Evolutionary conservation across 2,888 invertebrate genomes (phyloP).

Genomic region (Eremobia ochroleuca): DNA sequence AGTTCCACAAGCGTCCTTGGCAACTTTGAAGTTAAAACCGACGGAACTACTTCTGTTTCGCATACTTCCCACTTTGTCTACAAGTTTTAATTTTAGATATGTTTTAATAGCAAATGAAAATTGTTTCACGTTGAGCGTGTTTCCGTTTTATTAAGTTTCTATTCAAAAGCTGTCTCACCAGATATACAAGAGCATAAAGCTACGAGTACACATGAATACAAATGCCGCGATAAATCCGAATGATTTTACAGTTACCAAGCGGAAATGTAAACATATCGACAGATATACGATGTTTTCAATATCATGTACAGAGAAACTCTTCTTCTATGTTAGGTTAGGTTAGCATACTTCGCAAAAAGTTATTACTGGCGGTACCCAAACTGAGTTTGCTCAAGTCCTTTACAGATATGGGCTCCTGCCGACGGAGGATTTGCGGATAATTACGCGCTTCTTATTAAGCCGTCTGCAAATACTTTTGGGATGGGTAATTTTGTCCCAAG

Average conservation of each 20-base stretch:
- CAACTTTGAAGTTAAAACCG: conserved; percentile 38
- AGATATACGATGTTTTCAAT: conserved; percentile 63
- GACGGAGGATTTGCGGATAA: conserved; percentile 81
- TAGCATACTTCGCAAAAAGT: conserved; percentile 76
- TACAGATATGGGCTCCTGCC: conserved; percentile 75
- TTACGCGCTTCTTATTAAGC: conserved; percentile 85
- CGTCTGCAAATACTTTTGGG: conserved; percentile 81
- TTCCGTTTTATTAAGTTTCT: conserved; percentile 41
- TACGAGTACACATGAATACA: conserved; percentile 50
- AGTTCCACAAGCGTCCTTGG: conserved; percentile 20
- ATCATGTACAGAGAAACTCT: conserved; percentile 64
- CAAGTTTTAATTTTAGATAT: conserved; percentile 45
- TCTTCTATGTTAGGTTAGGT: conserved; percentile 69
- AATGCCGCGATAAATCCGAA: conserved; percentile 53
- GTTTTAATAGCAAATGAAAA: conserved; percentile 45
- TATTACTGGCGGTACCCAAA: conserved; percentile 76
- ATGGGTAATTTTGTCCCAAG: conserved; percentile 73
- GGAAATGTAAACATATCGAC: conserved; percentile 66
- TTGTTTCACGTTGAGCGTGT: conserved; percentile 9
- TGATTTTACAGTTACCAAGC: conserved; percentile 70
- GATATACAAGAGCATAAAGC: conserved; percentile 45
- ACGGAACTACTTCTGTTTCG: conserved; percentile 28
- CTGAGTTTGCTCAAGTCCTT: conserved; percentile 82
- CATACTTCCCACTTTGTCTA: conserved; percentile 29
- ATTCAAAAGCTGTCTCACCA: conserved; percentile 45